Conservation (phyloP, 2,888 invertebrate genomes). For the Oegoconia quadripuncta region DNA sequence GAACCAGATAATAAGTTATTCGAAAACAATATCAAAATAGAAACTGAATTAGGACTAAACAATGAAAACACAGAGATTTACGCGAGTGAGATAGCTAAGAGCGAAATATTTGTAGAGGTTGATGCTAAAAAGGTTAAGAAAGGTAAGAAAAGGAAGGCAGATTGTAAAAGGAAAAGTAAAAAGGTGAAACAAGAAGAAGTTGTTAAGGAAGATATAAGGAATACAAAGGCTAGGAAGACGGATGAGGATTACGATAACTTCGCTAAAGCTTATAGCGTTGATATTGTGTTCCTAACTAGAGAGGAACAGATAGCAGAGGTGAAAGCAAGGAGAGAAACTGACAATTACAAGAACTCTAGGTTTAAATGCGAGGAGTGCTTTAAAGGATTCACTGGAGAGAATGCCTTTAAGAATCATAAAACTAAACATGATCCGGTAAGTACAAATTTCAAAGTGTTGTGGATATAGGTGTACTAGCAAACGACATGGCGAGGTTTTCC, state of each 20-base stretch:
- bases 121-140: constrained; percentile 10
- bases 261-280: constrained; percentile 16
- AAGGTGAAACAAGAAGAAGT: constrained; percentile 11
- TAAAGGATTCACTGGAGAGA: constrained; percentile 18
- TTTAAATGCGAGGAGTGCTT: constrained; percentile 20
- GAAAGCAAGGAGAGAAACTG: constrained; percentile 11
- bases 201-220: constrained; percentile 10
- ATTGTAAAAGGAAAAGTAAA: constrained; percentile 7
- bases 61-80: constrained; percentile 14
- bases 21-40: constrained; percentile 9
- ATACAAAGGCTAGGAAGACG: constrained; percentile 15
- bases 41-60: constrained; percentile 5
- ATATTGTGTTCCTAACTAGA: constrained; percentile 14
- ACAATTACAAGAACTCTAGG: constrained; percentile 19
- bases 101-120: constrained; percentile 12
- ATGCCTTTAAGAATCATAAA: constrained; percentile 16
- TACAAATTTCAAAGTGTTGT: too few species aligned
- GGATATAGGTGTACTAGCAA: too few species aligned
- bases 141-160: constrained; percentile 7
- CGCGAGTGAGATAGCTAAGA: constrained; percentile 8
- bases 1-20: constrained; percentile 1
- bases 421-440: constrained; percentile 18
- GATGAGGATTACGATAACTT: constrained; percentile 19
- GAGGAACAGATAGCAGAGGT: constrained; percentile 20
- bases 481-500: too few species aligned